phyloP scores from a whole-genome alignment of 2,888 invertebrate genomes.

The Leptopilina drosophilae region DNA sequence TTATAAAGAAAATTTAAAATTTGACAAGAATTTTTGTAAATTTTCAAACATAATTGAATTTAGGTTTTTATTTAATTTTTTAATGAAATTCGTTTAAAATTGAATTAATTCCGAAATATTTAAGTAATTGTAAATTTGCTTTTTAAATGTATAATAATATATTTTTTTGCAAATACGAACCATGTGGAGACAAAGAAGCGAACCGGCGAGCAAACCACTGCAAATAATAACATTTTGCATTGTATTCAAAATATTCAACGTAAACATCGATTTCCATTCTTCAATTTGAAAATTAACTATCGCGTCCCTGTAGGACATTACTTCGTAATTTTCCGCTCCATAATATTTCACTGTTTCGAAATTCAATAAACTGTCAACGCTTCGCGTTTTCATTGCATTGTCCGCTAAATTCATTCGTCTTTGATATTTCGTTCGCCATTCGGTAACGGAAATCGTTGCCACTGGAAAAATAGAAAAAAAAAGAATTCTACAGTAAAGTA shows the following conservation, averaged over 20 bases:
- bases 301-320: constrained; percentile 89
- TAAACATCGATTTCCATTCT: constrained; percentile 92
- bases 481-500: constrained; percentile 13
- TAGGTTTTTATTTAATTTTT: no score
- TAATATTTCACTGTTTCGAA: constrained; percentile 99
- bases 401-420: constrained; percentile 96
- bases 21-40: no score
- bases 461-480: constrained; percentile 77
- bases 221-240: constrained; percentile 94
- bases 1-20: no score
- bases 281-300: constrained; percentile 92
- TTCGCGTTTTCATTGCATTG: constrained; percentile 93
- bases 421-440: constrained; percentile 98
- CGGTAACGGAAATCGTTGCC: constrained; percentile 93
- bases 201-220: constrained; percentile 90
- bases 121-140: no score
- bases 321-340: constrained; percentile 95
- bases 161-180: constrained; percentile 76
- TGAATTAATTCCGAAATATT: no score
- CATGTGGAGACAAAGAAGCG: constrained; percentile 92
- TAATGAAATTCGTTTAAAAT: no score
- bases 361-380: constrained; percentile 97
- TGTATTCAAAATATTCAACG: constrained; percentile 93
- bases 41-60: no score
- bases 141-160: background rate